These are phyloP conservation scores for Propithecus perrieri DNA, from an alignment of 2,797 vertebrate species.

Conservation along the genomic window DNA sequence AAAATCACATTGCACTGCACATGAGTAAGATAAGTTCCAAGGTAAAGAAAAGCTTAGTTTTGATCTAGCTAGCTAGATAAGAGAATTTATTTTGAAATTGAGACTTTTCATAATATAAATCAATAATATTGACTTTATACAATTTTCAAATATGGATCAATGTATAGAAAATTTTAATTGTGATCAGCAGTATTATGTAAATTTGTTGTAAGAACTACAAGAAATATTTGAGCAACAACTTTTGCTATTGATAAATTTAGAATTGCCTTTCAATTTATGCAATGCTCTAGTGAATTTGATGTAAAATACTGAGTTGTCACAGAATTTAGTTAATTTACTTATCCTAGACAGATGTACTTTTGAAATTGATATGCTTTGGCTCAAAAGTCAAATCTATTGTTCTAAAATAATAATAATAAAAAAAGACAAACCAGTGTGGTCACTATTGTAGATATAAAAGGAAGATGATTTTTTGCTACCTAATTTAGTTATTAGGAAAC, in stretches of 20 bases:
- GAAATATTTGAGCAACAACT: neutral
- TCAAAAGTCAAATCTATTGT: neutral
- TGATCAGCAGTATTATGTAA: neutral
- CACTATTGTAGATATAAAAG: neutral
- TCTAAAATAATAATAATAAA: neutral
- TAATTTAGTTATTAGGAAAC: neutral
- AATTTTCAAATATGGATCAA: neutral
- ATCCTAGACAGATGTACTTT: neutral
- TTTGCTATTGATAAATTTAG: neutral
- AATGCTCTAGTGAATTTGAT: neutral
- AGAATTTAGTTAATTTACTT: neutral
- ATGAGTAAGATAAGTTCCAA: neutral
- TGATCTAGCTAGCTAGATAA: neutral
- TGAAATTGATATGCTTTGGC: neutral
- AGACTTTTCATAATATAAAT: neutral
- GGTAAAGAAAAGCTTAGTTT: conserved; percentile 18
- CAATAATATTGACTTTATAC: neutral
- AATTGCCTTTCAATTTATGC: neutral
- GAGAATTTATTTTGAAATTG: conserved; percentile 2
- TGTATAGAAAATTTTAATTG: neutral
- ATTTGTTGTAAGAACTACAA: neutral
- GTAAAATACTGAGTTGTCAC: neutral
- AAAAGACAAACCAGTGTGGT: neutral
- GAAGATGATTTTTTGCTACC: neutral
- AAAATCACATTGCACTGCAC: neutral